These are phyloP conservation scores for Craniophora ligustri DNA, from an alignment of 2,888 invertebrate species.

Conservation along the genomic window DNA sequence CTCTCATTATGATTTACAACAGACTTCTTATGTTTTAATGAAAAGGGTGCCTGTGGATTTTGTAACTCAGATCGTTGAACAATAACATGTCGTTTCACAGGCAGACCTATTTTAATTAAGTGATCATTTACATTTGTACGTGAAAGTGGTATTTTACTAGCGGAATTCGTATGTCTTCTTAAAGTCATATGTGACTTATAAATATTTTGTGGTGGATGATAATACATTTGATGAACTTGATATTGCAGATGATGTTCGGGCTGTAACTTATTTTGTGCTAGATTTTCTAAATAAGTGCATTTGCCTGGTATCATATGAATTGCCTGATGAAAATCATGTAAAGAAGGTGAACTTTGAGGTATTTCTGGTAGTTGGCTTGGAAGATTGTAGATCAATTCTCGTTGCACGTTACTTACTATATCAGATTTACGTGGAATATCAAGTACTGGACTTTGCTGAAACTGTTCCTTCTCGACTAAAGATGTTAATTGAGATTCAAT, in stretches of 20 bases:
- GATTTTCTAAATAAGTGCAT: not conserved
- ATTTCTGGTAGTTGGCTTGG: not conserved
- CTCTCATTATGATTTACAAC: not conserved
- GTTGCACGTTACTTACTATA: not conserved
- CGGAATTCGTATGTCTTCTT: not conserved
- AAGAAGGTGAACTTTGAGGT: not conserved
- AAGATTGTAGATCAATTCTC: not conserved
- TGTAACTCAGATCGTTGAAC: constrained; percentile 9
- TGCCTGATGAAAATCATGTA: not conserved
- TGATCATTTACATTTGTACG: not conserved
- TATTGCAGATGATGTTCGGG: not conserved
- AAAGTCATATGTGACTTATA: constrained; percentile 6
- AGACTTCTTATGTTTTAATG: not conserved
- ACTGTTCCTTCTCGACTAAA: not conserved
- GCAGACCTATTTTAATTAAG: not conserved
- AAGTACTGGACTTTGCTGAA: not conserved
- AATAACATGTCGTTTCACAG: constrained; percentile 1
- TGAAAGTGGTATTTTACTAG: not conserved
- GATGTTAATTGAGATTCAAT: not conserved
- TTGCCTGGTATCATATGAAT: constrained; percentile 1
- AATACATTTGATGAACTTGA: not conserved
- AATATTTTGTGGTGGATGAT: not conserved
- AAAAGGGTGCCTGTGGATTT: not conserved
- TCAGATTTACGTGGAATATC: not conserved
- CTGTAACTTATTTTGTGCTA: not conserved